phyloP scores from a whole-genome alignment of 2,888 invertebrate genomes.

The Agonopterix alstromeriana region DNA sequence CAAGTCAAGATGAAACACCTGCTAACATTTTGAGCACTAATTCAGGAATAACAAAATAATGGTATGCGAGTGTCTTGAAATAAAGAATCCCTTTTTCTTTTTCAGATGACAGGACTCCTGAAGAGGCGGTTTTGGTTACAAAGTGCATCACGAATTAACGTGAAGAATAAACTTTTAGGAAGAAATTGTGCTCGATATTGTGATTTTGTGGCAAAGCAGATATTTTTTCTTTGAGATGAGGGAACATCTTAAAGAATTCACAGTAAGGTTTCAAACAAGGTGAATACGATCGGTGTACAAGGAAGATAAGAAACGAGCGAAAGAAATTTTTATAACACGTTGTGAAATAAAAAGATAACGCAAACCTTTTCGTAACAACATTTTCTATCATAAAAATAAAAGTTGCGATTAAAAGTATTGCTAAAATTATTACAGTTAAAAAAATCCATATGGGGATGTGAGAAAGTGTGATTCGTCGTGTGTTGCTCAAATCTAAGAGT shows the following conservation, averaged over 20 bases:
- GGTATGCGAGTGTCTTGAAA: neutral
- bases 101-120: constrained; percentile 72
- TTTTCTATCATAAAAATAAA: constrained; percentile 23
- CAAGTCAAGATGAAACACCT: no score
- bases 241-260: neutral
- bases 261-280: neutral
- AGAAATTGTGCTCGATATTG: constrained; percentile 44
- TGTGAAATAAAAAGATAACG: constrained; percentile 56
- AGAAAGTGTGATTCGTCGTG: no score
- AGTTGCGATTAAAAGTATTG: no score
- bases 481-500: constrained; percentile 1
- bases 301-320: constrained; percentile 42
- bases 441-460: no score
- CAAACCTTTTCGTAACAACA: constrained; percentile 46
- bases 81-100: constrained; percentile 19
- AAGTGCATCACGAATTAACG: constrained; percentile 59
- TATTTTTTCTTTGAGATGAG: neutral
- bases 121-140: constrained; percentile 57
- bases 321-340: constrained; percentile 67
- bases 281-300: constrained; percentile 19
- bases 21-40: no score
- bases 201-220: constrained; percentile 30
- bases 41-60: no score
- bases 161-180: constrained; percentile 43
- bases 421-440: no score